Evolutionary conservation across 53 echinoderm and acorn worm species (phyloP), one percentile per base, ranked within the genome.

Genomic region (Hippasteria phrygiana): DNA sequence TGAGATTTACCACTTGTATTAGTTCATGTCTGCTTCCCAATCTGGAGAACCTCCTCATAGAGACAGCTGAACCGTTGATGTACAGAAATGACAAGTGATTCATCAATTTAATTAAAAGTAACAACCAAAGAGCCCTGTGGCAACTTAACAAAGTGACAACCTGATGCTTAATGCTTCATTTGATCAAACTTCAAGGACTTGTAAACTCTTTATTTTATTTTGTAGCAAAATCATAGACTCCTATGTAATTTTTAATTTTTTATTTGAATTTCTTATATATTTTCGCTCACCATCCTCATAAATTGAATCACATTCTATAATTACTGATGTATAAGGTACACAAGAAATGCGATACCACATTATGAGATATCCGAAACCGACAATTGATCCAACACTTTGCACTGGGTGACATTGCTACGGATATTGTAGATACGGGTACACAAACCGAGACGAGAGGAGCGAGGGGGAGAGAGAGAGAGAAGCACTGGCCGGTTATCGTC

Each of bases 401-500:
- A 85, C 85, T 85, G 17, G 59, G 50, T 90, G 90, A 83, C 83
- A 71, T 85, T 85, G 85, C 75, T 62, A 90, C 84, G 74, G 65
- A 90, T 74, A 74, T 41, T 62, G 73, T 37, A 22, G 72, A 83
- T 42, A 83, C 62, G 73, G 54, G 43, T 67, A 79, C 39, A 83
- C 83, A 73, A 59, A 69, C 28, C 27, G 73, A 26, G 43, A 78
- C 43, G 65, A 22, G 35, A 62, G 64, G 76, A 73, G 24, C n/a
- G 78, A 87, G 71, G 62, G 50, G 51, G 74, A 43, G 67, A 75
- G 29, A 46, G 71, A 55, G 56, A 37, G 59, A 6, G 24, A 27
- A 59, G 28, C 28, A 43, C 59, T 17, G 11, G 62, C 31, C 24
- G 17, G 71, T 70, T 70, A 85, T 85, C 85, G 71, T 71, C 70